Evolutionary conservation across 2,113 vertebrate genomes (phyloP).

Genomic region (Oxygymnocypris stewartii): DNA sequence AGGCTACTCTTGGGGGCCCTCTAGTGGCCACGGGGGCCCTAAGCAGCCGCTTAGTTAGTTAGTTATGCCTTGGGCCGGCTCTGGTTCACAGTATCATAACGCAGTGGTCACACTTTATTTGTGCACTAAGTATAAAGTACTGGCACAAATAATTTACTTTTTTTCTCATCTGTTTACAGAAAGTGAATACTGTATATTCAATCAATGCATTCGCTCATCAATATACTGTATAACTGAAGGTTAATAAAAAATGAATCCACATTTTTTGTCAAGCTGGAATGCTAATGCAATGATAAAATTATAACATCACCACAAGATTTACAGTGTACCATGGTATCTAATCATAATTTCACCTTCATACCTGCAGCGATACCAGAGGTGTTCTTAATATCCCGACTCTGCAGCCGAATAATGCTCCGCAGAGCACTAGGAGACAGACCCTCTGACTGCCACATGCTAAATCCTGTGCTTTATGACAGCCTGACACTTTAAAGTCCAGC

Average conservation of each 20-base stretch:
- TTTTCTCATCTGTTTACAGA: background rate
- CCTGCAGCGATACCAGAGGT: constrained; percentile 58
- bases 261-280: background rate
- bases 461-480: no score
- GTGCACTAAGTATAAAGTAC: background rate
- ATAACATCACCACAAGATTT: background rate
- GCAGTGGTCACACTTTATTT: background rate
- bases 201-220: background rate
- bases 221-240: background rate
- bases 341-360: constrained; percentile 3
- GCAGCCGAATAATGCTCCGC: constrained; percentile 43
- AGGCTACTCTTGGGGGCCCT: no score
- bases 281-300: background rate
- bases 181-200: background rate
- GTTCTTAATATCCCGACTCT: constrained; percentile 33
- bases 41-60: no score
- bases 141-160: background rate
- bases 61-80: no score
- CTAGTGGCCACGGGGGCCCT: no score
- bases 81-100: background rate
- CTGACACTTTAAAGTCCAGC: constrained; percentile 8
- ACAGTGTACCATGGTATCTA: background rate
- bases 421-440: constrained; percentile 43
- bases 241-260: background rate
- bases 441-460: constrained; percentile 31